Conservation (phyloP, 2,888 invertebrate species). For the Tillus elongatus region DNA sequence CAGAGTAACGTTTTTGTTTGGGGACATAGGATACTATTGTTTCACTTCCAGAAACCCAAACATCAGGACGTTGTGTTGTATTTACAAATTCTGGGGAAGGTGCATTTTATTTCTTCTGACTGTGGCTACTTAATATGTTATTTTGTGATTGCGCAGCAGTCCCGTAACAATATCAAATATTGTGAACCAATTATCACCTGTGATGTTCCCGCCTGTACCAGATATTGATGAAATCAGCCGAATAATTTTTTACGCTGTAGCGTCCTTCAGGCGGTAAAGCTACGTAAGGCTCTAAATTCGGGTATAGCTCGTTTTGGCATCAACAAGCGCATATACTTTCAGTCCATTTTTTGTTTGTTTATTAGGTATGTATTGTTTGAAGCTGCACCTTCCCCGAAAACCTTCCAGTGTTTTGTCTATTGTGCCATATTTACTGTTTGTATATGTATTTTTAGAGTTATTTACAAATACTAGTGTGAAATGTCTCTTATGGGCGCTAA, state of each 20-base stretch:
- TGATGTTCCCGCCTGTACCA: conserved; percentile 22
- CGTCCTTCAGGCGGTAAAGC: conserved; percentile 23
- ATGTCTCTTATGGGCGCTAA: conserved; percentile 25
- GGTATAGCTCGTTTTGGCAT: conserved; percentile 21
- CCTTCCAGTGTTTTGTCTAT: conserved; percentile 27
- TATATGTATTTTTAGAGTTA: conserved; percentile 23
- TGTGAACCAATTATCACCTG: conserved; percentile 25
- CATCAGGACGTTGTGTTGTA: too few relatives aligned
- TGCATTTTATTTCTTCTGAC: conserved; percentile 14
- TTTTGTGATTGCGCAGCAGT: conserved; percentile 12
- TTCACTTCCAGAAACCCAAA: conserved; percentile 12
- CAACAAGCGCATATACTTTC: conserved; percentile 21
- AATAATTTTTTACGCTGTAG: conserved; percentile 14
- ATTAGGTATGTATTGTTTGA: conserved; percentile 19
- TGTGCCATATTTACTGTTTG: conserved; percentile 23
- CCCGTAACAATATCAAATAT: conserved; percentile 6
- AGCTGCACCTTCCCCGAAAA: conserved; percentile 25
- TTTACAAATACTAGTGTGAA: conserved; percentile 24
- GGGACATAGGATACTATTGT: conserved; percentile 12
- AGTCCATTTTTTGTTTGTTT: conserved; percentile 27
- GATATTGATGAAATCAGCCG: conserved; percentile 15
- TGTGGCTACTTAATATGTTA: conserved; percentile 13
- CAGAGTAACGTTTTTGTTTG: conserved; percentile 11
- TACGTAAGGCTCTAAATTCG: conserved; percentile 21
- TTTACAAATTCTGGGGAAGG: conserved; percentile 12